Base-by-base conservation (phyloP, 1,140 invertebrate species). In the Dendroctonus valens region DNA sequence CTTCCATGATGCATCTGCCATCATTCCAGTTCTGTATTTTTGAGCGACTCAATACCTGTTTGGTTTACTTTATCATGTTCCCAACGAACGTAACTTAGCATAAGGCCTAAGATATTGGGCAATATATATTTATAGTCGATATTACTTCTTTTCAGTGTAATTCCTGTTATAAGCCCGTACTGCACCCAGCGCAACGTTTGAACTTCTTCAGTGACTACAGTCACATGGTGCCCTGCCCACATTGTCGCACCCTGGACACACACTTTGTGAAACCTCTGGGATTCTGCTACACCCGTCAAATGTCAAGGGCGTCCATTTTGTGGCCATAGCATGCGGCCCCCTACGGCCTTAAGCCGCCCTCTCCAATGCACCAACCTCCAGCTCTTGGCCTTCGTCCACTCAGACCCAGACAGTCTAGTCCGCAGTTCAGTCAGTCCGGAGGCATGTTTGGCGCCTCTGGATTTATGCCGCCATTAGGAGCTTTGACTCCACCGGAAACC, bases 141-240 rank as follows among this genome's bases (percentile, higher is more conserved):
- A 26, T 26, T 26, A 26, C 26, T 3, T 26, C 3, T 69, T 82
- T 83, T 3, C 83, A 94, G 91, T 96, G 94, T 83, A 94, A 93
- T 84, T 88, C 85, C 74, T 96, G 93, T 83, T 89, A 87, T 79
- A 91, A 92, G 79, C 86, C 91, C 15, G 84, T 96, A 58, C 88
- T 95, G 73, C 87, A 91, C 75, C 90, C 91, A 7, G 89, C 92
- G 74, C 91, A 95, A 80, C 86, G 92, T 70, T 82, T 96, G 67
- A 91, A 92, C 80, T 97, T 89, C 84, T 96, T 94, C 85, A 96
- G 93, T 71, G 93, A 97, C 81, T 98, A 97, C 84, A 96, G 93
- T 78, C 92, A 93, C 74, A 87, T 90, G 72, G 88, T 95, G 73
- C 87, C 90, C 61, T 98, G 96, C 81, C 93, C 92, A 7, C 91